phyloP scores from a whole-genome alignment of 2,113 vertebrate genomes.

The Nibea albiflora region DNA sequence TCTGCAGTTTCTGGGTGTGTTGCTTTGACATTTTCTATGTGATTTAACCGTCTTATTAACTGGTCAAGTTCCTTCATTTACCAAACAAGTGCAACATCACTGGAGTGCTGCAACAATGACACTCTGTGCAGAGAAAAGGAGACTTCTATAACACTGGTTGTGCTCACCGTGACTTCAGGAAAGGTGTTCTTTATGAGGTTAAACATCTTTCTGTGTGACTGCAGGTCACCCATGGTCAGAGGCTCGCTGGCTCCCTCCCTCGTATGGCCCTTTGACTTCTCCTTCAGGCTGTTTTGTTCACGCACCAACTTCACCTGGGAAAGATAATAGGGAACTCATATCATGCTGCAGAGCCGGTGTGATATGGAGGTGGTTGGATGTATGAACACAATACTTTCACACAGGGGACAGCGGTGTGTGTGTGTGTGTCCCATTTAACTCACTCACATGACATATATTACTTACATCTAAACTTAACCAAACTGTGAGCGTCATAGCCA shows the following conservation, averaged over 20 bases:
- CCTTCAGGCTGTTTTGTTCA: constrained; percentile 87
- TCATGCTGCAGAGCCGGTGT: background rate
- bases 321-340: background rate
- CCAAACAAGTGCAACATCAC: background rate
- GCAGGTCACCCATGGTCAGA: constrained; percentile 91
- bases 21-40: background rate
- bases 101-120: background rate
- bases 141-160: background rate
- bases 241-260: constrained; percentile 91
- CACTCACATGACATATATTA: too few relatives aligned
- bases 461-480: too few relatives aligned
- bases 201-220: constrained; percentile 94
- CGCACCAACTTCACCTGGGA: constrained; percentile 85
- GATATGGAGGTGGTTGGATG: too few relatives aligned
- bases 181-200: constrained; percentile 90
- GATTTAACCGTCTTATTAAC: background rate
- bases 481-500: too few relatives aligned
- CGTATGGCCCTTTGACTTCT: constrained; percentile 94
- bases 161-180: constrained; percentile 88
- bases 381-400: too few relatives aligned
- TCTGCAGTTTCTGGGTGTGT: background rate
- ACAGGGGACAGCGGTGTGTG: too few relatives aligned
- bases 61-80: too few relatives aligned
- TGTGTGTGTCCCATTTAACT: too few relatives aligned
- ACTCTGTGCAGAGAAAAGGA: background rate